Base-by-base conservation (phyloP, 2,888 invertebrate species). In the Stenodema calcarata region DNA sequence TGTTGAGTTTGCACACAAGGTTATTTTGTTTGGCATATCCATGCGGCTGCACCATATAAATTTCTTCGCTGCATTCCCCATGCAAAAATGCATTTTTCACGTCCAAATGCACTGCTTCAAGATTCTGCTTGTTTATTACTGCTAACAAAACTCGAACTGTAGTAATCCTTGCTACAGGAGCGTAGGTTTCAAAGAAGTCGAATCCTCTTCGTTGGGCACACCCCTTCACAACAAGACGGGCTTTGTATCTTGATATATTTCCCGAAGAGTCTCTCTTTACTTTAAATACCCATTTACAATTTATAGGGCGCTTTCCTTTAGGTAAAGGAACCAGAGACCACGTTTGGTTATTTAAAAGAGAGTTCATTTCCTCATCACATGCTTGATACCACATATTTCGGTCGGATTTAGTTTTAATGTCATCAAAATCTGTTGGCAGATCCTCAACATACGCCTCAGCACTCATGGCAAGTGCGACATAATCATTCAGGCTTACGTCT, bases 51-150 rank as follows among this genome's bases (percentile, higher is more conserved):
- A 28, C 73, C 87, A 87, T 62, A 69, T 81, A 87, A 7, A 87
- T 81, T 44, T 47, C 73, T 70, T 87, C 75, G n/a, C n/a, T 11
- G 28, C 47, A 35, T 78, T 86, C 44, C 81, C 87, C 81, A 82
- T 50, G 81, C 35, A 82, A 47, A 87, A 87, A 87, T n/a, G 50
- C 87, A 82, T 69, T 82, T 50, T 82, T 82, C 16, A 87, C 87
- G 73, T 87, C 82, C 75, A 87, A 18, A 18, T 87, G 75, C 47
- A 28, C 28, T 18, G 81, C 30, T 9, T 47, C 27, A 76, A 87
- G 73, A 54, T 82, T 41, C 2, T 82, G 47, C 73, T 87, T 70
- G 54, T 81, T 81, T 9, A 81, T 81, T n/a, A 81, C 41, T 12
- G 50, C 16, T 27, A 81, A 62, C 30, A 81, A 28, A 27, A 54